A percentile compares a stretch with the other conserved stretches of the same genome.
phyloP scores from a whole-genome alignment of 2,113 vertebrate genomes.

The Lepisosteus osseus region DNA sequence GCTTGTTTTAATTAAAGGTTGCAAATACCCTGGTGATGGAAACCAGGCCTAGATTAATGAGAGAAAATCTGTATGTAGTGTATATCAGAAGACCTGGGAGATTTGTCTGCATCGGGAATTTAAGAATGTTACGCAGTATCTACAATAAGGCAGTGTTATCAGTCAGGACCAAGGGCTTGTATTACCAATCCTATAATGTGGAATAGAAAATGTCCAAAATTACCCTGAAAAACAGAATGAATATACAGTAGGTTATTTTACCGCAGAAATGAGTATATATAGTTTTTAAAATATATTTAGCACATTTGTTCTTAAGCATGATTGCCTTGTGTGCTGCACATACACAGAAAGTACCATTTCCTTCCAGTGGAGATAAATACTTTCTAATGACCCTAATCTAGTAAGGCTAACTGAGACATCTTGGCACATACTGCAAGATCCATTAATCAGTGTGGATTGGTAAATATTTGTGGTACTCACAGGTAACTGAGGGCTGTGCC shows the following conservation, averaged over 20 bases:
- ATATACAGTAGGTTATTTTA: no score
- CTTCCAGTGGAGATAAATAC: conserved; percentile 63
- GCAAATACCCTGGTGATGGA: no score
- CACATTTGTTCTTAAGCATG: not conserved
- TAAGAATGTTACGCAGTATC: no score
- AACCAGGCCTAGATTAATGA: no score
- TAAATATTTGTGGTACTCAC: conserved; percentile 62
- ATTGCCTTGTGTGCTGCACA: conserved; percentile 17
- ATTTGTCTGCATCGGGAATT: no score
- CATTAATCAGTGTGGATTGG: conserved; percentile 71
- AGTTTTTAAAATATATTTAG: conserved; percentile 13
- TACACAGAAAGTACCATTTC: conserved; percentile 44
- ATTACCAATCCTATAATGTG: conserved; percentile 17
- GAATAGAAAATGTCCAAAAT: conserved; percentile 23
- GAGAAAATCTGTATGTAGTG: no score
- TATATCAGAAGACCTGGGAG: no score
- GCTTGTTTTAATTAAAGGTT: no score
- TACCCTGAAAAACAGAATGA: conserved; percentile 7
- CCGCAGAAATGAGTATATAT: not conserved
- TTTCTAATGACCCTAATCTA: conserved; percentile 48
- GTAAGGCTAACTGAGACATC: conserved; percentile 51
- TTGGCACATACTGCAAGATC: conserved; percentile 49
- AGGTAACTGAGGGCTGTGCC: conserved; percentile 54
- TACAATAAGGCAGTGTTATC: no score
- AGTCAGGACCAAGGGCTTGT: not conserved